Base-by-base conservation (phyloP, 2,888 invertebrate genomes). In the Pseudococcus viburni region DNA sequence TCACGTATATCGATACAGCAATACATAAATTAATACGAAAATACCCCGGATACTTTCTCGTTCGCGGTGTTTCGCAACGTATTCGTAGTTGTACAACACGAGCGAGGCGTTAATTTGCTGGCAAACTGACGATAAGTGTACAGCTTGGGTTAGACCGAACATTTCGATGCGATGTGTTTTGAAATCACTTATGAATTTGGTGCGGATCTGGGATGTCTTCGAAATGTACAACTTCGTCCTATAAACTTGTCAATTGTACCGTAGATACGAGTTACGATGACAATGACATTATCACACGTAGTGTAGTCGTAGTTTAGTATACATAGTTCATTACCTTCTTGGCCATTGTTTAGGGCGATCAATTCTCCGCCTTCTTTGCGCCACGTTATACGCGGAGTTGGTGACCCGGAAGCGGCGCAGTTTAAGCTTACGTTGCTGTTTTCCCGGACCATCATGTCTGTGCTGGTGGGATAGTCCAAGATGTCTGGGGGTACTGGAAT, bases 381-480 rank as follows among this genome's bases (percentile, higher is more conserved):
- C 98, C 98, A 98, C 88, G 95, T 95, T 90, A 98, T 96, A 15
- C 94, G 94, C 0, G 98, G 98, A 84, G 94, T 93, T 0, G 98
- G 98, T 22, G 96, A 95, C 3, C 98, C 97, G 86, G 96, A 96
- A 0, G 97, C 98, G n/a, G 96, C 96, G 91, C 98, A 98, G 17
- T 95, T 93, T 88, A 98, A 93, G 89, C 95, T 96, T 87, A 97
- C 96, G 91, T 96, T 97, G 90, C 95, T 95, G 46, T 97, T 97
- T 92, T 97, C 97, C 51, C 95, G 92, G 17, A 96, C 96, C 89
- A 95, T 95, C 93, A 96, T 95, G 92, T 97, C 96, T 89, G 96
- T 95, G 91, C 96, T 96, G 88, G 96, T 96, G 84, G 96, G 95
- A 91, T 96, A 95, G 92, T 97, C 96, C 91, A 96, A 92, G 91